phyloP scores from a whole-genome alignment of 1,140 invertebrate genomes.

The Lysiphlebus fabarum region DNA sequence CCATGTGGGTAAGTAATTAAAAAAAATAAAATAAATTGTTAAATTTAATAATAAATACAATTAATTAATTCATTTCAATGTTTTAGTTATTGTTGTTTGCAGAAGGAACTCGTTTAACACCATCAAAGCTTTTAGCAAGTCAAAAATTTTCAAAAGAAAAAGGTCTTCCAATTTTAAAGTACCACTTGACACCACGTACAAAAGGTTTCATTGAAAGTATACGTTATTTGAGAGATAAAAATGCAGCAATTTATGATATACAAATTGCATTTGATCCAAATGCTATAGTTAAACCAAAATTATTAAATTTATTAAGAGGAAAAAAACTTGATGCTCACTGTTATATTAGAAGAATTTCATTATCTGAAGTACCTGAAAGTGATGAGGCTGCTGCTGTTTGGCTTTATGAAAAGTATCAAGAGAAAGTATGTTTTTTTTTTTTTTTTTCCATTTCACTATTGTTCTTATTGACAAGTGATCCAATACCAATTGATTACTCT shows the following conservation, averaged over 20 bases:
- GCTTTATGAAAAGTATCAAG: conserved; percentile 75
- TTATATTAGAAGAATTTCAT: conserved; percentile 75
- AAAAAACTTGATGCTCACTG: conserved; percentile 72
- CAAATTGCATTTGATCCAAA: conserved; percentile 73
- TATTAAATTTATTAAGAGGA: conserved; percentile 79
- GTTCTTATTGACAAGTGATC: too few relatives aligned
- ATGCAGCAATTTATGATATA: conserved; percentile 82
- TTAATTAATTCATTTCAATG: conserved; percentile 22
- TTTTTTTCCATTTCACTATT: conserved; percentile 3
- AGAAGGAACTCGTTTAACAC: conserved; percentile 91
- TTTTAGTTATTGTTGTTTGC: conserved; percentile 84
- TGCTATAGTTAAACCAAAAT: conserved; percentile 67
- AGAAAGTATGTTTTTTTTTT: conserved; percentile 62
- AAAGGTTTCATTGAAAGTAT: conserved; percentile 83
- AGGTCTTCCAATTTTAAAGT: conserved; percentile 78
- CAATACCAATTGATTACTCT: neutral
- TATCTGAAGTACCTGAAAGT: conserved; percentile 75
- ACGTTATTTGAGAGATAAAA: conserved; percentile 68
- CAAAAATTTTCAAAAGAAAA: conserved; percentile 84
- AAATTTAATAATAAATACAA: too few relatives aligned
- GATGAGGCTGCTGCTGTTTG: conserved; percentile 77
- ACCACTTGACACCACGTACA: conserved; percentile 89
- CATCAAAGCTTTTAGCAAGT: conserved; percentile 81
- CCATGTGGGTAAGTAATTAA: conserved; percentile 71
- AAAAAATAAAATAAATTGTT: neutral